Base-by-base conservation (phyloP, 2,797 vertebrate genomes). In the Rachycentron canadum region DNA sequence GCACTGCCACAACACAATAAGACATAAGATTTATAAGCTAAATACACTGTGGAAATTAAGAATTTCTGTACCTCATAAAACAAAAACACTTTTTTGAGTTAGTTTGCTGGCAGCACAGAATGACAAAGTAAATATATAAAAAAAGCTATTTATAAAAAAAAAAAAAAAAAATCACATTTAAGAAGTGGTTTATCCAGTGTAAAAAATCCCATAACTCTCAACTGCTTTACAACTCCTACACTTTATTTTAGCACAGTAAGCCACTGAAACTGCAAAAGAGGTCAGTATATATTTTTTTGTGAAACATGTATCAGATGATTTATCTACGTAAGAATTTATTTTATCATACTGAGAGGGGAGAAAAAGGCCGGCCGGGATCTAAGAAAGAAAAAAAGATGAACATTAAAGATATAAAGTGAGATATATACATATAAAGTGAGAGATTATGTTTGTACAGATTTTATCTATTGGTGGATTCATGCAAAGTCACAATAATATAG, bases 251-350 rank as follows among this genome's bases (percentile, higher is more conserved):
- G 52, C 38, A 61, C 60, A 14, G 68, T 40, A 75, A 77, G 69
- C 86, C 67, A 59, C 23, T 74, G 19, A 50, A 60, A 47, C 65
- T 63, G 72, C 73, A 69, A 63, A 70, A 90, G 59, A 78, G 66
- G 45, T 52, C 43, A 69, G 4, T 77, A 74, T 56, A 76, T 68
- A 23, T 90, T 93, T 87, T 94, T 92, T 90, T 84, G 82, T 80
- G 56, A 86, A 84, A 79, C 76, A 76, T 92, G 81, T 70, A 89
- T 77, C 50, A 89, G 81, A 91, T 89, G 47, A 77, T 87, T 91
- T 79, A 89, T 90, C 55, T 82, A 90, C 84, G 73, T 86, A 28
- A 89, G 72, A 91, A 82, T 87, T 86, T 86, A 94, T 94, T 94
- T 93, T 93, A 83, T 85, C 85, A 85, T 86, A 91, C 5, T 10